Evolutionary conservation across 2,113 vertebrate genomes (phyloP), one percentile per base, ranked within the genome.

Genomic region (Tetrao urogallus): DNA sequence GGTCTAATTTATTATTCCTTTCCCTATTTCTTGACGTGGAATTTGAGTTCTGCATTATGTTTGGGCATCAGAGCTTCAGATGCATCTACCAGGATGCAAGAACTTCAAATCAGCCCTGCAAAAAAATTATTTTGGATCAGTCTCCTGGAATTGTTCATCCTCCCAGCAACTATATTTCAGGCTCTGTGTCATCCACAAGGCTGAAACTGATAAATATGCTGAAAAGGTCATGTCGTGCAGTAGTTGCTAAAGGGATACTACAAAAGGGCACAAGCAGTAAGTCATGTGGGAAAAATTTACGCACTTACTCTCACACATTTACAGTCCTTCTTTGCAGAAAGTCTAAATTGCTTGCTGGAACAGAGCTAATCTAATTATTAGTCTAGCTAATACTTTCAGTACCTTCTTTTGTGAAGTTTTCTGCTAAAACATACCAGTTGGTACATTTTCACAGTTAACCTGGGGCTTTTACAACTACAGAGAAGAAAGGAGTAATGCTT

Each of bases 181-280:
- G 56, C 8, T 45, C 57, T 76, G 56, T 52, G 80, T 77, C 40
- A 54, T 77, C 82, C 25, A 3, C 36, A 64, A 47, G 3, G 18
- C 22, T 87, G 34, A 79, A 32, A 56, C 69, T 75, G 69, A 91
- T 86, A 93, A 93, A 82, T 88, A 61, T 15, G 27, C 48, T 78
- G 86, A 91, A 95, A 95, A 96, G 81, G 87, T 94, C 79, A 91
- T 17, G 34, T 57, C 85, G 71, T 54, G 45, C 60, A 92, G 54
- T 30, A 69, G 34, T 64, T 79, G 74, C 90, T 92, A 85, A 82
- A 87, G 50, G 70, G 66, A 58, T 78, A 50, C n/a, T 72, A 72
- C 70, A 63, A 90, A 95, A 95, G 83, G 64, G 81, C 89, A 94
- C 43, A 88, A 71, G 54, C 70, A 93, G 82, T 78, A 91, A 90